Conservation (phyloP, 2,113 vertebrate species). For the Mellivora capensis region DNA sequence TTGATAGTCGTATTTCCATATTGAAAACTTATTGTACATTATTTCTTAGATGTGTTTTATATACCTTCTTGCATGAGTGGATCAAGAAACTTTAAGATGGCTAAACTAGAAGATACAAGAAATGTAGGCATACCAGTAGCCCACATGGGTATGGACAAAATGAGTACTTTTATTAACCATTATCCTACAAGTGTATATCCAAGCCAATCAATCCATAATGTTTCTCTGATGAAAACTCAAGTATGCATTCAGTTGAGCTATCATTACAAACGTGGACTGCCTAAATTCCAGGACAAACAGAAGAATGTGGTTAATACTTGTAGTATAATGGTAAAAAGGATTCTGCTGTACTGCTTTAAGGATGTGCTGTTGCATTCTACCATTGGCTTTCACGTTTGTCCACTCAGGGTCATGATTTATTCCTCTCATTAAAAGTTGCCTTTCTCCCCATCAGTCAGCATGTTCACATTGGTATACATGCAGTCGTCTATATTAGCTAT, state of each 20-base stretch:
- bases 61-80: constrained; percentile 84
- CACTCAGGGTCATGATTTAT: not conserved
- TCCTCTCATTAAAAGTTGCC: not conserved
- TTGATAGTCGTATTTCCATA: not conserved
- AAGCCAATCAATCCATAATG: not conserved
- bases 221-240: not conserved
- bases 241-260: not conserved
- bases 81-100: constrained; percentile 80
- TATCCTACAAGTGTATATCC: constrained; percentile 57
- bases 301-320: constrained; percentile 10
- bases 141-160: constrained; percentile 79
- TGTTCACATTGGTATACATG: too few species aligned
- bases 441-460: not conserved
- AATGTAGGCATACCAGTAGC: constrained; percentile 76
- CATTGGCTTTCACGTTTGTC: not conserved
- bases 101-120: constrained; percentile 79
- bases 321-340: constrained; percentile 33
- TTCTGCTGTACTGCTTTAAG: not conserved
- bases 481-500: too few species aligned
- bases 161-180: not conserved
- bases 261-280: not conserved
- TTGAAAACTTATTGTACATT: constrained; percentile 52
- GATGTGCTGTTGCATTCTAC: not conserved
- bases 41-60: constrained; percentile 85
- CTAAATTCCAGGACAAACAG: not conserved